Evolutionary conservation across 2,888 invertebrate species (phyloP), one percentile per base, ranked within the genome.

Genomic region (Drosophila gaucha): DNA sequence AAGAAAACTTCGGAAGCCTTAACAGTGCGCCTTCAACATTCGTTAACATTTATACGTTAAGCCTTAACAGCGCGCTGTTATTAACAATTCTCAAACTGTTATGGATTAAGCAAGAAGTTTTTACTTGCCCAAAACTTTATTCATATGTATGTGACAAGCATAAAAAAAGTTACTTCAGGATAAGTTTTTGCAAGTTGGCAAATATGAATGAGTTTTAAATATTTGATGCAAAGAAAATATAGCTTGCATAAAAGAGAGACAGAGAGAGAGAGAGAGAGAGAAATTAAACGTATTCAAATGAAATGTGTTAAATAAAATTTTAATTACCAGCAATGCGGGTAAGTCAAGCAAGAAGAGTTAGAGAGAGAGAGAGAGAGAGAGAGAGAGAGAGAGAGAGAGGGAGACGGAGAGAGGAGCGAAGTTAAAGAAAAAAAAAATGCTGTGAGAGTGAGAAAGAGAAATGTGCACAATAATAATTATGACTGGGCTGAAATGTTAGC

Each of bases 391-490:
- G 2, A 10, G 16, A 9, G 8, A 6, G n/a, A n/a, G 28, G 22
- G 0, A n/a, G n/a, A n/a, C n/a, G n/a, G 20, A 16, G 46, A 10
- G 16, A 8, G 18, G 14, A 9, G 16, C 10, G 14, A 20, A 50
- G 58, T 39, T 39, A 30, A 51, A 72, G 54, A 52, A 58, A 47
- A 56, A 80, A 47, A 56, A 80, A 78, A 64, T 47, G 65, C 28
- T 58, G 70, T 44, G 65, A 58, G 73, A 70, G 76, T 47, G 52
- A 47, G 50, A 60, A 70, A 66, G 77, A 62, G 83, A 82, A 78
- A 70, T 82, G 82, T 68, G 77, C 62, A 71, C 54, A 69, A 75
- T 86, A 87, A 79, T 86, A 87, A 80, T 80, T 87, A 82, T 82
- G 78, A 68, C 62, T 63, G 70, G 63, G 71, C 88, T 80, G 80